Conservation (phyloP, 2,113 vertebrate genomes). For the Orientallactaga bullata region DNA sequence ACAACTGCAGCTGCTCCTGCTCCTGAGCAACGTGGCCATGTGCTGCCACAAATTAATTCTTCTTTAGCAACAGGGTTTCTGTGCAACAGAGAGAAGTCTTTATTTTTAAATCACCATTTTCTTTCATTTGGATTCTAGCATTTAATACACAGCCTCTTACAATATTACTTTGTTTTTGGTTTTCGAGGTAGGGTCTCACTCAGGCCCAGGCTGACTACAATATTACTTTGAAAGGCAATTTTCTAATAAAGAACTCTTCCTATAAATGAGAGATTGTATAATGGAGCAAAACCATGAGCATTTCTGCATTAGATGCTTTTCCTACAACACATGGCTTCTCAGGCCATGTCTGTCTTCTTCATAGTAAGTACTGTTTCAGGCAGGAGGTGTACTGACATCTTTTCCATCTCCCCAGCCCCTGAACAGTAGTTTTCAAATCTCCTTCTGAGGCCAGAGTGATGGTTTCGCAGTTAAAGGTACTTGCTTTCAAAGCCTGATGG, state of each 20-base stretch:
- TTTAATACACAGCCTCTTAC: conserved; percentile 25
- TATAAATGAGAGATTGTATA: conserved; percentile 21
- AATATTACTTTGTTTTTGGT: conserved; percentile 47
- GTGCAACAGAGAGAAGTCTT: not conserved
- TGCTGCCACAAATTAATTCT: conserved; percentile 28
- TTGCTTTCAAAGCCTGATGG: too few species aligned
- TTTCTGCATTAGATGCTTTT: not conserved
- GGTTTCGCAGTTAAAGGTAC: not conserved
- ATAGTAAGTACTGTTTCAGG: conserved; percentile 21
- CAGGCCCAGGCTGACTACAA: too few species aligned
- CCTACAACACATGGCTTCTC: not conserved
- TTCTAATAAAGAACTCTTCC: not conserved
- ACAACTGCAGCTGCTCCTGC: not conserved
- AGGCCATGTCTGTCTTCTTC: conserved; percentile 15
- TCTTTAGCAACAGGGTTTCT: conserved; percentile 12
- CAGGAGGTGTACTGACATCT: not conserved
- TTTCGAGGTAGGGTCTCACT: too few species aligned
- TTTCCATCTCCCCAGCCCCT: too few species aligned
- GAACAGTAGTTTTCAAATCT: not conserved
- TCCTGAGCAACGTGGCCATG: not conserved
- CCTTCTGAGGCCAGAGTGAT: not conserved
- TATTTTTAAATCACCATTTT: not conserved
- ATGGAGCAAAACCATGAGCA: not conserved
- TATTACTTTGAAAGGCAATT: conserved; percentile 60
- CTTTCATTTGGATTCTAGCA: conserved; percentile 50